Conservation (phyloP, 2,797 vertebrate genomes). For the Sandelia bainsii region DNA sequence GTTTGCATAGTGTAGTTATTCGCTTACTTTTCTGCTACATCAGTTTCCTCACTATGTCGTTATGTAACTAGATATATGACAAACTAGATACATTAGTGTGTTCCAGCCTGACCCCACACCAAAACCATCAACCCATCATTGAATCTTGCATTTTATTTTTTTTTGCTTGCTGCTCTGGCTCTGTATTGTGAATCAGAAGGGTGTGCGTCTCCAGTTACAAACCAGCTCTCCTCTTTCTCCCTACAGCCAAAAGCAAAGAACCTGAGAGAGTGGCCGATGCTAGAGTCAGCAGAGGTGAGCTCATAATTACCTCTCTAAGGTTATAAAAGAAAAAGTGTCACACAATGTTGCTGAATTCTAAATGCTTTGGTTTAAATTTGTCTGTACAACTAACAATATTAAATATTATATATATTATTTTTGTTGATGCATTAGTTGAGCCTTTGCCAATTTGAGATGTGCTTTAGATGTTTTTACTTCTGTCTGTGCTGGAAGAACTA, state of each 20-base stretch:
- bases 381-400: neutral
- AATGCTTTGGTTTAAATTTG: neutral
- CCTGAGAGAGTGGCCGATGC: constrained; percentile 89
- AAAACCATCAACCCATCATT: neutral
- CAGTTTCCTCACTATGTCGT: constrained; percentile 10
- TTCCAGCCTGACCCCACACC: constrained; percentile 10
- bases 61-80: constrained; percentile 40
- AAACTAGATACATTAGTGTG: constrained; percentile 41
- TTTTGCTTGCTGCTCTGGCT: neutral
- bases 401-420: neutral
- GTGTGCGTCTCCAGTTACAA: constrained; percentile 43
- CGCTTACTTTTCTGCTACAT: constrained; percentile 2
- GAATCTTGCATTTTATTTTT: neutral
- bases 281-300: constrained; percentile 91
- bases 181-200: constrained; percentile 42
- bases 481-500: neutral
- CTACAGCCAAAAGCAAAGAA: constrained; percentile 96
- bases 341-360: neutral
- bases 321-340: constrained; percentile 16
- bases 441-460: neutral
- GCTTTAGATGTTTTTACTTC: neutral
- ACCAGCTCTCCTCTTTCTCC: constrained; percentile 55
- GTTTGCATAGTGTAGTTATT: neutral
- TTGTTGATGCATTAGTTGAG: neutral
- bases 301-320: neutral